These are phyloP conservation scores for Anolis sagrei DNA, from an alignment of 2,113 vertebrate genomes.

Conservation along the genomic window DNA sequence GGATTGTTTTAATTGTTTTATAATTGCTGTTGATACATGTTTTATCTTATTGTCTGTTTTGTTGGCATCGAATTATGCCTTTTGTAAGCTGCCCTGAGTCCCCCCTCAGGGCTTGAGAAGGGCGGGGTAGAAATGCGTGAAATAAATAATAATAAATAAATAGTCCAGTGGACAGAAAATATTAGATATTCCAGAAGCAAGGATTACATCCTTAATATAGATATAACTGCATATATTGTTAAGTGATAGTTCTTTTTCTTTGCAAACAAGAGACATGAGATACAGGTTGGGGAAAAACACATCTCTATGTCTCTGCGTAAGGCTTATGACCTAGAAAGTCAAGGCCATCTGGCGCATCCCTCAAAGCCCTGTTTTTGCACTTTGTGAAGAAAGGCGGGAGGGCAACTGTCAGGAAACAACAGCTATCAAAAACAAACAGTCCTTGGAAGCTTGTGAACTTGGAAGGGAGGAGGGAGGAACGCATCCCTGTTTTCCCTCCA, in stretches of 20 bases:
- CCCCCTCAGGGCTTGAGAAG: no score
- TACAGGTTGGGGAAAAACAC: not conserved
- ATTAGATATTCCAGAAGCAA: no score
- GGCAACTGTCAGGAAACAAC: conserved; percentile 15
- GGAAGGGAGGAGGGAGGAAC: not conserved
- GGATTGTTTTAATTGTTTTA: no score
- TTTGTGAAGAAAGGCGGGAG: not conserved
- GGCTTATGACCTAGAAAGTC: conserved; percentile 28
- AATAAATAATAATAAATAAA: no score
- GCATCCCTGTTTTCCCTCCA: conserved; percentile 36
- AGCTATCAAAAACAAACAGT: conserved; percentile 30
- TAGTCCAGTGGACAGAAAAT: no score
- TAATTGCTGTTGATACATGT: no score
- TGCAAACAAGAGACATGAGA: not conserved
- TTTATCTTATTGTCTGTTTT: no score
- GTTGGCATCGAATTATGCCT: no score
- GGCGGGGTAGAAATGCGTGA: no score
- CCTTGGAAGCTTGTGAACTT: conserved; percentile 21
- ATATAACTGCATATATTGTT: no score
- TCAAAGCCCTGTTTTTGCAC: not conserved
- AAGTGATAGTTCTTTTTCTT: not conserved
- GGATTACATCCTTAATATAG: no score
- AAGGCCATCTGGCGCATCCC: not conserved
- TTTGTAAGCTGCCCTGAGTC: no score
- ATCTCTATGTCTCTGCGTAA: not conserved